phyloP scores from a whole-genome alignment of 2,888 invertebrate species.

The Polyommatus iphigenia region DNA sequence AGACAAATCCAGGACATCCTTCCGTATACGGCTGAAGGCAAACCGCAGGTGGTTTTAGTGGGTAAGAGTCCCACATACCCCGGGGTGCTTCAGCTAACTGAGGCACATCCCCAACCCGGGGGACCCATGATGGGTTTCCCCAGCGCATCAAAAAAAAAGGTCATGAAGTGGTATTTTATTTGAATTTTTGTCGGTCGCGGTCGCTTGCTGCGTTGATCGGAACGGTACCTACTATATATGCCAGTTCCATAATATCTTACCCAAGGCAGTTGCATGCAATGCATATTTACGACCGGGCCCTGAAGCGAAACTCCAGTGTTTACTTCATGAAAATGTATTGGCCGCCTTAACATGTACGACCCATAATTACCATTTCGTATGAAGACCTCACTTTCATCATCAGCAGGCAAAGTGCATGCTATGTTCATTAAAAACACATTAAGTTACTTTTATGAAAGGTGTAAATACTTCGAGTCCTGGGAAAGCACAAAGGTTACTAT shows the following conservation, averaged over 20 bases:
- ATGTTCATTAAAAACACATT: not conserved
- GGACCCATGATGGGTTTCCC: too few species aligned
- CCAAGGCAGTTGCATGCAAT: not conserved
- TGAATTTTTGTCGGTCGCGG: too few species aligned
- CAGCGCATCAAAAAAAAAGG: too few species aligned
- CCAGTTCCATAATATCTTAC: not conserved
- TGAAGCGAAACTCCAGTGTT: conserved; percentile 15
- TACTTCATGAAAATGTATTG: conserved; percentile 12
- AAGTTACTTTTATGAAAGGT: not conserved
- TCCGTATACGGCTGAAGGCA: too few species aligned
- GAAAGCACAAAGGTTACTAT: too few species aligned
- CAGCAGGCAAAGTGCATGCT: not conserved
- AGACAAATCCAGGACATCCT: too few species aligned
- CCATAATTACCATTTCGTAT: conserved; percentile 1
- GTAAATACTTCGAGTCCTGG: not conserved
- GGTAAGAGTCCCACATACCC: too few species aligned
- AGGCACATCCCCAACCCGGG: too few species aligned
- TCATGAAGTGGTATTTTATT: too few species aligned
- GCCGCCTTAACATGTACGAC: not conserved
- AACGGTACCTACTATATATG: not conserved
- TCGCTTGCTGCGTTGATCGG: too few species aligned
- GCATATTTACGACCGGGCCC: conserved; percentile 7
- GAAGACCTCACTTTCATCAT: not conserved
- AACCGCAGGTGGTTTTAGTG: too few species aligned
- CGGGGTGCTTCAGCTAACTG: too few species aligned